These are phyloP conservation scores for Hipparchia sbordonii DNA, from an alignment of 2,888 invertebrate species.

Conservation along the genomic window DNA sequence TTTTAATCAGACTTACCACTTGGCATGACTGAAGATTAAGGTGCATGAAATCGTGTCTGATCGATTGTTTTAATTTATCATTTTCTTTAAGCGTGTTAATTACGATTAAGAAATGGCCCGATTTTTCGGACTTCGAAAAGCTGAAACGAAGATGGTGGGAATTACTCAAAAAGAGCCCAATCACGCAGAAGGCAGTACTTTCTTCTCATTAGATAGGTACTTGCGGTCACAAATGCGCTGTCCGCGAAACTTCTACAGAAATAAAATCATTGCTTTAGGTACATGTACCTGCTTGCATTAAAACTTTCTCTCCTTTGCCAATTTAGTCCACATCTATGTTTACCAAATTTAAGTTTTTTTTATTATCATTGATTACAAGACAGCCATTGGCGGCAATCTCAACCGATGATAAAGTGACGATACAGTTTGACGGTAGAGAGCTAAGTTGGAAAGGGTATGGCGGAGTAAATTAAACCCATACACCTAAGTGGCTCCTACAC, in stretches of 20 bases:
- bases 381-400: too few relatives aligned
- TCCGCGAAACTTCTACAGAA: slow-evolving; percentile 59
- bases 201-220: slow-evolving; percentile 71
- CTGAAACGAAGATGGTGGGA: slow-evolving; percentile 27
- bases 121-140: slow-evolving; percentile 18
- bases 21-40: slow-evolving; percentile 6
- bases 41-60: slow-evolving; percentile 16
- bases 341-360: neutral
- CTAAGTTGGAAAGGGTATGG: too few relatives aligned
- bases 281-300: neutral
- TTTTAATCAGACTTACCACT: slow-evolving; percentile 1
- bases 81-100: slow-evolving; percentile 2
- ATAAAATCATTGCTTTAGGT: slow-evolving; percentile 43
- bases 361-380: too few relatives aligned
- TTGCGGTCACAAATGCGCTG: slow-evolving; percentile 62
- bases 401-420: too few relatives aligned
- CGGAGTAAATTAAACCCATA: too few relatives aligned
- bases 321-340: neutral
- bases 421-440: too few relatives aligned
- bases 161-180: slow-evolving; percentile 43
- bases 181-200: slow-evolving; percentile 60
- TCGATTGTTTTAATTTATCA: slow-evolving; percentile 8
- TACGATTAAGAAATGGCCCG: slow-evolving; percentile 6
- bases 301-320: slow-evolving; percentile 7
- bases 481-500: too few relatives aligned